phyloP scores from a whole-genome alignment of 2,113 vertebrate genomes.

The Lampris incognitus region DNA sequence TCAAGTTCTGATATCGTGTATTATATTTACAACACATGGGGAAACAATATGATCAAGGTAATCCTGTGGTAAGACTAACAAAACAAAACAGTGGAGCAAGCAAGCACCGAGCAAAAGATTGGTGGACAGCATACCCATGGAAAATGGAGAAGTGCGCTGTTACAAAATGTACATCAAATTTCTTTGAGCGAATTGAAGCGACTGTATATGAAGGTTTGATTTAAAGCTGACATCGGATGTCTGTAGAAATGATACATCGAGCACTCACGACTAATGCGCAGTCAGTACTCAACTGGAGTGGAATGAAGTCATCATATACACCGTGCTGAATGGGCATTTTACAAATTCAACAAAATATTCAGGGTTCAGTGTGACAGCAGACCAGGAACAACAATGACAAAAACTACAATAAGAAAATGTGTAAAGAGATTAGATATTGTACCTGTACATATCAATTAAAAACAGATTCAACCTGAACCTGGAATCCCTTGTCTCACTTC shows the following conservation, averaged over 20 bases:
- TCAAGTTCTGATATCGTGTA: slow-evolving; percentile 51
- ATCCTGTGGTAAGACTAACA: slow-evolving; percentile 60
- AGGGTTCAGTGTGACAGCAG: background rate
- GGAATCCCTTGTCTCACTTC: background rate
- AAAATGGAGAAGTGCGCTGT: slow-evolving; percentile 61
- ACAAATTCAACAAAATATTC: slow-evolving; percentile 19
- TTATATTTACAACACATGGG: slow-evolving; percentile 78
- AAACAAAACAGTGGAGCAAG: slow-evolving; percentile 61
- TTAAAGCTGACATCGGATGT: background rate
- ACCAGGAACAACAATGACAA: slow-evolving; percentile 53
- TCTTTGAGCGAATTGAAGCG: slow-evolving; percentile 16
- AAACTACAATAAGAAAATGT: slow-evolving; percentile 25
- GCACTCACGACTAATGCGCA: slow-evolving; percentile 1
- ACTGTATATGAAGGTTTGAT: background rate
- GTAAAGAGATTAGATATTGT: slow-evolving; percentile 46
- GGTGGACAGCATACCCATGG: slow-evolving; percentile 71
- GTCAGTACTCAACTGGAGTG: slow-evolving; percentile 4
- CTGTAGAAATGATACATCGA: background rate
- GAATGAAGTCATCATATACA: slow-evolving; percentile 2
- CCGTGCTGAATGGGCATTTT: background rate
- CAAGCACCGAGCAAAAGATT: slow-evolving; percentile 60
- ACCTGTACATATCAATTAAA: slow-evolving; percentile 32
- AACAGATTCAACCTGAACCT: background rate
- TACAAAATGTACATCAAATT: slow-evolving; percentile 57
- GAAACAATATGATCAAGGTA: slow-evolving; percentile 56